Base-by-base conservation (phyloP, 2,888 invertebrate genomes). In the Maniola hyperantus region DNA sequence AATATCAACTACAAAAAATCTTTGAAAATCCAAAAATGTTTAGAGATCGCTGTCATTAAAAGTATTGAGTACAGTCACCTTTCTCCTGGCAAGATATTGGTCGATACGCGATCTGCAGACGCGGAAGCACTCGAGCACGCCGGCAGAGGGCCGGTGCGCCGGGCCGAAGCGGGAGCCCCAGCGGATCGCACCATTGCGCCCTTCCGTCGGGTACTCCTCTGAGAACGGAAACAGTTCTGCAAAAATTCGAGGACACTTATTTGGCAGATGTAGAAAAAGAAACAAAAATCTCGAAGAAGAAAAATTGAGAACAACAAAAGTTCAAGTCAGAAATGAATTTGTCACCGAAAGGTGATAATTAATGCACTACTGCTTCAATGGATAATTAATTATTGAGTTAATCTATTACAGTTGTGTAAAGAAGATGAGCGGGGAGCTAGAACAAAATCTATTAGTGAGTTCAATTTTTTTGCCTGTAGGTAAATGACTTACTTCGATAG, bases 81-180 rank as follows among this genome's bases (percentile, higher is more conserved):
- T 95, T 83, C 97, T 93, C 80, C 96, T 95, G 5, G 97, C 97
- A 70, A 97, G 91, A 79, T 96, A 96, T 84, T 97, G 96, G 79
- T 96, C 95, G 57, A 97, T 89, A 68, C 95, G 93, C 34, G 95
- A 94, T 58, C 96, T 93, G 78, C 97, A 97, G 13, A 95, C 95
- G 67, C 95, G 88, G 82, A 97, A 95, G 84, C 97, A 97, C 77
- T 96, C 96, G 81, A 96, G 95, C 48, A 96, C 91, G 39, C 95
- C 94, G 2, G 93, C 84, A 5, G 91, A 86, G 0, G 93, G 93
- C 0, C 87, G 81, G 79, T 90, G 91, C 48, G 89, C 89, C 0
- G 91, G 91, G 0, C 91, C 92, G 77, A 92, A 92, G 57, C 91
- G 82, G 0, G 89, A 79, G 66, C 89, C 89, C 89, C 91, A 91